A percentile compares a stretch with the other conserved stretches of the same genome.
These are phyloP conservation scores for Erebia ligea DNA, from an alignment of 2,888 invertebrate genomes.

Conservation along the genomic window DNA sequence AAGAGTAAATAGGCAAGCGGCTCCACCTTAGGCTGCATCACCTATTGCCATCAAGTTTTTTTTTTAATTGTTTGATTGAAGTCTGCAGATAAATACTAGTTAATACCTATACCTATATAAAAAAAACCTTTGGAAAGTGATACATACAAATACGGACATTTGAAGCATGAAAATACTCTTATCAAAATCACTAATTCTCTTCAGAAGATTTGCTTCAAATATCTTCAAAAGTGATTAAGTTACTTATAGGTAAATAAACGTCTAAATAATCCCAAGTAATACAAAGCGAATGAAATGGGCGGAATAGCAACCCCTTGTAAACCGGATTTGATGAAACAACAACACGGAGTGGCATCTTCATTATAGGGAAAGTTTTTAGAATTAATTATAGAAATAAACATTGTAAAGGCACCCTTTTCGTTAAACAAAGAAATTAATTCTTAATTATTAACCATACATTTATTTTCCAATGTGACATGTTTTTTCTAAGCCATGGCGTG, in stretches of 20 bases:
- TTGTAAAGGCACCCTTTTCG: constrained; percentile 48
- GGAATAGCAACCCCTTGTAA: constrained; percentile 52
- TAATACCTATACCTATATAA: too few species aligned
- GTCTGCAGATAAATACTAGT: too few species aligned
- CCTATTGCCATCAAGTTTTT: too few species aligned
- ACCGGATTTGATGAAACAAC: constrained; percentile 59
- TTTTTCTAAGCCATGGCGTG: background rate
- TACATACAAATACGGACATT: background rate
- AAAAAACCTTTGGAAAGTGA: too few species aligned
- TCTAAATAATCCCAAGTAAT: constrained; percentile 38
- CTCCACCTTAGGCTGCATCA: too few species aligned
- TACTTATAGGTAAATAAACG: constrained; percentile 34
- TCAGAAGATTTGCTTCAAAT: constrained; percentile 19
- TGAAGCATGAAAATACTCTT: background rate
- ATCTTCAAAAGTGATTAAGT: constrained; percentile 31
- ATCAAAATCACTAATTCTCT: background rate
- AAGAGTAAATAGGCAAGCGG: too few species aligned
- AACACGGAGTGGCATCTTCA: constrained; percentile 67
- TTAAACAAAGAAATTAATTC: constrained; percentile 9
- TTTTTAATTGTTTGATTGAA: too few species aligned
- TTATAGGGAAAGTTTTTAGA: constrained; percentile 68
- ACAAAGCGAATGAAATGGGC: constrained; percentile 39
- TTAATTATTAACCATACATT: constrained; percentile 1
- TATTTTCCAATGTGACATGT: too few species aligned
- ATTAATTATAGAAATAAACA: constrained; percentile 80